These are phyloP conservation scores for Ypsolopha sequella DNA, from an alignment of 2,888 invertebrate genomes.

Conservation along the genomic window DNA sequence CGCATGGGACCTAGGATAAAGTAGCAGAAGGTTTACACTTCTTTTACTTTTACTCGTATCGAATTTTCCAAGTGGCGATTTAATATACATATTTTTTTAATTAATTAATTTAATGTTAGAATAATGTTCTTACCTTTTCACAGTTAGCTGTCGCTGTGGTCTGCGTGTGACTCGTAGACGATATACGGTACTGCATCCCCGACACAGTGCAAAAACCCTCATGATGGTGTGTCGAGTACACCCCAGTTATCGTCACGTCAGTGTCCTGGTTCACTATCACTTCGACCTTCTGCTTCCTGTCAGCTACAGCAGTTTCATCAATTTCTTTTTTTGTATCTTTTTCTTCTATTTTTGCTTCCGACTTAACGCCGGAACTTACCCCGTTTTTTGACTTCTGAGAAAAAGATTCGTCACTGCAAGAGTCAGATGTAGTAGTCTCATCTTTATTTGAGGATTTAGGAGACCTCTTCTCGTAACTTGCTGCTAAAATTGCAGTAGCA, in stretches of 20 bases:
- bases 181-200: constrained; percentile 89
- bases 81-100: constrained; percentile 1
- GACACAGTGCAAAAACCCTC: constrained; percentile 88
- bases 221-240: constrained; percentile 86
- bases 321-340: constrained; percentile 38
- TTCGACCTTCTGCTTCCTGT: constrained; percentile 74
- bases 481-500: constrained; percentile 90
- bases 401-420: constrained; percentile 65
- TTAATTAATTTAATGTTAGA: no score
- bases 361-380: constrained; percentile 65
- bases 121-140: constrained; percentile 74
- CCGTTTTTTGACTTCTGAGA: constrained; percentile 66
- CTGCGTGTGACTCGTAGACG: constrained; percentile 87
- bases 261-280: constrained; percentile 89
- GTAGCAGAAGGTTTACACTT: no score
- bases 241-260: constrained; percentile 89
- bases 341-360: constrained; percentile 61
- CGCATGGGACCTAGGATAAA: no score
- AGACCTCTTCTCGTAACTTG: constrained; percentile 84
- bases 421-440: constrained; percentile 70
- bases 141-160: constrained; percentile 87
- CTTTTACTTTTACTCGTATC: no score
- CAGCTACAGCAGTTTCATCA: constrained; percentile 36
- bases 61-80: constrained; percentile 4
- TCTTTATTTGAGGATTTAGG: constrained; percentile 67